Evolutionary conservation across 2,797 vertebrate species (phyloP), one percentile per base, ranked within the genome.

Genomic region (Thalassophryne amazonica): DNA sequence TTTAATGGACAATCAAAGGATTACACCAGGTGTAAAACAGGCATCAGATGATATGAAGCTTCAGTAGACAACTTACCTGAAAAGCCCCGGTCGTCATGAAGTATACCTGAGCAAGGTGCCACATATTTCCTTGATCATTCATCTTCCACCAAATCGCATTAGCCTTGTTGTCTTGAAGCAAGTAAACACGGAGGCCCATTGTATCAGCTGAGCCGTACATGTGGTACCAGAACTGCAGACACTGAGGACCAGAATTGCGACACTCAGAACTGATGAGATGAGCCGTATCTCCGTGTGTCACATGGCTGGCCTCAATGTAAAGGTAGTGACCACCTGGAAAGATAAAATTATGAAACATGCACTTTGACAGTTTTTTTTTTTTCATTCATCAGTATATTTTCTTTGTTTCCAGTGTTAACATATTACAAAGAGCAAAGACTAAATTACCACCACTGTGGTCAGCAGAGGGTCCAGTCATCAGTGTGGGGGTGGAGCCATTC

Each of bases 221-320:
- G 60, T 91, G 86, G 47, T 91, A 91, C 90, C 91, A 91, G 75
- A 92, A 91, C 65, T 87, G 83, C 33, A 92, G 81, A 69, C 91
- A 92, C 54, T 86, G 84, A 36, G 76, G 76, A 27, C 87, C 86
- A 20, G 52, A 25, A 19, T 70, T 32, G 14, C 71, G 52, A 35
- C 88, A 90, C 43, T 86, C 51, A 4, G 78, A 27, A 51, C 89
- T 89, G 46, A 89, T 61, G 17, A 91, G 71, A 34, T 87, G 86
- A 7, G 88, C 86, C 0, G 72, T 78, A 45, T 90, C 87, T 7
- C 89, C 90, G 20, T 73, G 22, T 1, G 45, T 6, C 0, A 25
- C 77, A 0, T 32, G 67, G 47, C 49, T 84, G 13, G 64, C 85
- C 60, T 91, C 88, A 5, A 91, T 84, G 77, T 89, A 90, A 50